Evolutionary conservation across 2,113 vertebrate genomes (phyloP).

Genomic region (Varanus komodoensis): DNA sequence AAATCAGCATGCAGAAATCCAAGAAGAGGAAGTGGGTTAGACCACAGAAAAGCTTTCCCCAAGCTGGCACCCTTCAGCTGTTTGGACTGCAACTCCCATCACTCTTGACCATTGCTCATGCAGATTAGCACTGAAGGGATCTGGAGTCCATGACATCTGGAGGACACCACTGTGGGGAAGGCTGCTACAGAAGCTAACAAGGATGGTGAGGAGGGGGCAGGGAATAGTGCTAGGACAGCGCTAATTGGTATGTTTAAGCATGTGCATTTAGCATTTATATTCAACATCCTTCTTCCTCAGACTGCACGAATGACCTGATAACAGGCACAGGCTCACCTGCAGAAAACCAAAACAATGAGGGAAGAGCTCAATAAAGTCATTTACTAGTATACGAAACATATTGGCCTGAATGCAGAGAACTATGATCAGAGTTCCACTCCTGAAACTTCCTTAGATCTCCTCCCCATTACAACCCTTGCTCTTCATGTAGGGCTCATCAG

Average conservation of each 20-base stretch:
- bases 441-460: not conserved
- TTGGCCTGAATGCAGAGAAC: not conserved
- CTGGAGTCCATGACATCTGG: not conserved
- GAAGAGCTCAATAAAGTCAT: not conserved
- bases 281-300: not conserved
- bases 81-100: not conserved
- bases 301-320: not conserved
- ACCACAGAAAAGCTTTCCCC: not conserved
- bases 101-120: not conserved
- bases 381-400: not conserved
- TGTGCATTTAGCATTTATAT: not conserved
- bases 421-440: not conserved
- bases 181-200: not conserved
- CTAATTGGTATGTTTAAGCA: not conserved
- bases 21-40: not conserved
- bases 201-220: too few species aligned
- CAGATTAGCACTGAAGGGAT: not conserved
- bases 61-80: not conserved
- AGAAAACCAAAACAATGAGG: not conserved
- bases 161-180: not conserved
- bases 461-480: not conserved
- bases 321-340: not conserved
- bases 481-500: too few species aligned
- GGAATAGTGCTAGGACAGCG: not conserved
- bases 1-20: not conserved